These are phyloP conservation scores for Pogonomyrmex barbatus DNA, from an alignment of 1,140 invertebrate species.

Conservation along the genomic window DNA sequence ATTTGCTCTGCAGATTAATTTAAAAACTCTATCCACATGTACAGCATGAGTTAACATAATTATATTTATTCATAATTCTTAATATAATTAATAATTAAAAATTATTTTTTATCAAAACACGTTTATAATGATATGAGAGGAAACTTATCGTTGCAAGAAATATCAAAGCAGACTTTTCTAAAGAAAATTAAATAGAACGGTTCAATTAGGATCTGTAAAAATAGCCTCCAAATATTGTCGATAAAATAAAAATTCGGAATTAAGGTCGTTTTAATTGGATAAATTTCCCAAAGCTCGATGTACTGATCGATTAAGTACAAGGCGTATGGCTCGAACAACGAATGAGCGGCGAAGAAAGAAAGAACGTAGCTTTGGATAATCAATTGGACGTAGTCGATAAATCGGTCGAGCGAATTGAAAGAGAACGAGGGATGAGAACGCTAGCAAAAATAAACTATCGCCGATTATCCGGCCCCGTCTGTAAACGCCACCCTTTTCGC, in stretches of 20 bases:
- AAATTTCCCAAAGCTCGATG: neutral
- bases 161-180: neutral
- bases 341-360: constrained; percentile 8
- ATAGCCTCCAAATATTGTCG: neutral
- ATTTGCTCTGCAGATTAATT: neutral
- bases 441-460: constrained; percentile 76
- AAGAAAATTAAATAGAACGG: neutral
- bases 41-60: constrained; percentile 15
- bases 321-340: neutral
- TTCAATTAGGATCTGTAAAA: neutral
- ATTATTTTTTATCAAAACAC: neutral
- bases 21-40: neutral
- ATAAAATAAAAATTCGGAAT: neutral
- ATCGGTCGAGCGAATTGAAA: constrained; percentile 70
- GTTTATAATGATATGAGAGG: neutral
- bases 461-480: constrained; percentile 65
- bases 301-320: constrained; percentile 9
- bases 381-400: constrained; percentile 76
- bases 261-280: neutral
- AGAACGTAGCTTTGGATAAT: constrained; percentile 66
- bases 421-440: neutral
- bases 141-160: neutral
- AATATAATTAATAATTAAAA: constrained; percentile 17
- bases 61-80: constrained; percentile 1
- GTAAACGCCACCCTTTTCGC: constrained; percentile 59